Percentiles rank a stretch among this genome's conserved stretches.
Conservation (phyloP, 2,113 vertebrate species). For the Microcebus lehilahytsara region DNA sequence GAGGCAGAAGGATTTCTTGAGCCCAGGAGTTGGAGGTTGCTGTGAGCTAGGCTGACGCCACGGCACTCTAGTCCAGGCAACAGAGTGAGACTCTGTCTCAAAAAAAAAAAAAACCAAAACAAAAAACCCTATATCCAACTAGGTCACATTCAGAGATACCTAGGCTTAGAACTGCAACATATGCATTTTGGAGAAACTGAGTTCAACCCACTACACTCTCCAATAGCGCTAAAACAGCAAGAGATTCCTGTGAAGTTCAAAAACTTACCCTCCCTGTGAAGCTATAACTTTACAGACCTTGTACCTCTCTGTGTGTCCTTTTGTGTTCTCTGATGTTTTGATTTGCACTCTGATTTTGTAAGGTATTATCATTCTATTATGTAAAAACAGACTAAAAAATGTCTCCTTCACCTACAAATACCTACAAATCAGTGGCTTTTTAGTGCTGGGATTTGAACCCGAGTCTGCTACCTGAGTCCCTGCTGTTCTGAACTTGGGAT, state of each 20-base stretch:
- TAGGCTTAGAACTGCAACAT: background rate
- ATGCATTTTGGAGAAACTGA: background rate
- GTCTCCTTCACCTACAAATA: background rate
- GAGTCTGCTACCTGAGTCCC: background rate
- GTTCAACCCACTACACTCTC: background rate
- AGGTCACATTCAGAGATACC: background rate
- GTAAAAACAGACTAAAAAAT: background rate
- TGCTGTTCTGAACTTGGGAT: no score
- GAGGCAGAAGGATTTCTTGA: no score
- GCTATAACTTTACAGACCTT: background rate
- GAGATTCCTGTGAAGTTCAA: background rate
- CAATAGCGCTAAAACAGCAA: background rate
- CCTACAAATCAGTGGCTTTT: background rate
- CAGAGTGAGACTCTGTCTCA: no score
- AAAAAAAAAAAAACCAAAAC: no score
- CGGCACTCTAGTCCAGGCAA: no score
- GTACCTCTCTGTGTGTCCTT: background rate
- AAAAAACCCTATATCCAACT: background rate
- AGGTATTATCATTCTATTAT: background rate
- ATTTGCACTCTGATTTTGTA: background rate
- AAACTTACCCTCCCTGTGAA: background rate
- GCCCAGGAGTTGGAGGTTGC: no score
- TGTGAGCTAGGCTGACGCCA: no score
- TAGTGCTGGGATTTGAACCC: background rate
- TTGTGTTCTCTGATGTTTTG: background rate